Conservation (phyloP, 2,888 invertebrate genomes). For the Eilema caniola region DNA sequence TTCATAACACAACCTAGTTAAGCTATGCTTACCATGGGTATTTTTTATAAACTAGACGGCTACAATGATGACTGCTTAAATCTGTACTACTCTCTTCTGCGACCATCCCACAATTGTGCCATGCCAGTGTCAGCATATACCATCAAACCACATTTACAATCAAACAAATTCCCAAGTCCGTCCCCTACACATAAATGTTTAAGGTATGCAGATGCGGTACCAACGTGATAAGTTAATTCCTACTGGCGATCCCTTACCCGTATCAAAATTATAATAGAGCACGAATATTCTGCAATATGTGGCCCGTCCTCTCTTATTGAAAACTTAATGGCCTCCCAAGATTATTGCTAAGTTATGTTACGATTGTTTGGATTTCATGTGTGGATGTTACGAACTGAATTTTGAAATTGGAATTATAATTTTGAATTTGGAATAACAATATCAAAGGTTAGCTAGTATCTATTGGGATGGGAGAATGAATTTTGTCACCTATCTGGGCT, state of each 20-base stretch:
- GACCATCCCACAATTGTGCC: too few species aligned
- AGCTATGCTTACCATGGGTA: too few species aligned
- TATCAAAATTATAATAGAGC: slow-evolving; percentile 82
- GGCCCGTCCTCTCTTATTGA: slow-evolving; percentile 71
- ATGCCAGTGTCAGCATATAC: too few species aligned
- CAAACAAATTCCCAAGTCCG: slow-evolving; percentile 60
- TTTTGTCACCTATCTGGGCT: too few species aligned
- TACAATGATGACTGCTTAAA: too few species aligned
- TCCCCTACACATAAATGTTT: slow-evolving; percentile 75
- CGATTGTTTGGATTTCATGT: slow-evolving; percentile 50
- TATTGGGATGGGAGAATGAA: neutral
- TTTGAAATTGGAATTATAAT: slow-evolving; percentile 25
- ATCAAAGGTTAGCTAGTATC: neutral
- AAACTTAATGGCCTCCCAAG: slow-evolving; percentile 74
- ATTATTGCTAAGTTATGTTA: slow-evolving; percentile 65
- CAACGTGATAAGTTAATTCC: slow-evolving; percentile 86
- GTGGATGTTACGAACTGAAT: slow-evolving; percentile 34
- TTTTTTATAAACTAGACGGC: too few species aligned
- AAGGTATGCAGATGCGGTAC: slow-evolving; percentile 85
- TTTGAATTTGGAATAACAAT: slow-evolving; percentile 10
- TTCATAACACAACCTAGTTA: too few species aligned
- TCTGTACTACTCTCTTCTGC: too few species aligned
- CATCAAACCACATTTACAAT: slow-evolving; percentile 9
- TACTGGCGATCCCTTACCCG: slow-evolving; percentile 83
- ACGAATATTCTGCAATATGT: slow-evolving; percentile 75